These are phyloP conservation scores for Maniola hyperantus DNA, from an alignment of 2,888 invertebrate genomes.

Conservation along the genomic window DNA sequence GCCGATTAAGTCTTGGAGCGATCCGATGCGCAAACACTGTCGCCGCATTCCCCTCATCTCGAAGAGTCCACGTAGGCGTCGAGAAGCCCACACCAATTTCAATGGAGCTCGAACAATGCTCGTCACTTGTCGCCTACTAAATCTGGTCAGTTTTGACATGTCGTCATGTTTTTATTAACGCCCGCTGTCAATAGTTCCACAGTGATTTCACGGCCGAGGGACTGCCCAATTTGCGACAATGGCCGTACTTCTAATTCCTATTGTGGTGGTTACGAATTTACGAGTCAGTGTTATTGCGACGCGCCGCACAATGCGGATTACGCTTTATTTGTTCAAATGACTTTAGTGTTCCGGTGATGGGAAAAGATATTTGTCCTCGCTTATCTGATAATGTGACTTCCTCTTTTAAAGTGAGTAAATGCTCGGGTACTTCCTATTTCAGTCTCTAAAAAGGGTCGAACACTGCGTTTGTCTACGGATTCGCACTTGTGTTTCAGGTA, in stretches of 20 bases:
- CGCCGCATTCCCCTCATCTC: constrained; percentile 53
- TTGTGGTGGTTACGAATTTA: constrained; percentile 68
- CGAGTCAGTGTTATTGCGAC: constrained; percentile 72
- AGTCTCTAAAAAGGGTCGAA: no score
- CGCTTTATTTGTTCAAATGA: constrained; percentile 76
- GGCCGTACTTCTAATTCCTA: constrained; percentile 75
- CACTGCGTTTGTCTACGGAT: no score
- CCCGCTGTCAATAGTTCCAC: constrained; percentile 67
- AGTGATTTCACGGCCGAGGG: constrained; percentile 69
- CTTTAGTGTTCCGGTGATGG: constrained; percentile 57
- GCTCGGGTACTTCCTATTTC: background rate
- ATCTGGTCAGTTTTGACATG: constrained; percentile 81
- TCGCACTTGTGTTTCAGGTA: no score
- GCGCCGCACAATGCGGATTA: constrained; percentile 69
- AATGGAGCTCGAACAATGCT: constrained; percentile 66
- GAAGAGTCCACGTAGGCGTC: constrained; percentile 65
- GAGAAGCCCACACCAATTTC: constrained; percentile 76
- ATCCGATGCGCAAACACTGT: constrained; percentile 74
- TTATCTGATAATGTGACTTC: constrained; percentile 51
- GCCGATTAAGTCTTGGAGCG: constrained; percentile 67
- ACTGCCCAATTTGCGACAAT: constrained; percentile 78
- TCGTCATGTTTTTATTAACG: constrained; percentile 81
- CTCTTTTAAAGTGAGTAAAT: constrained; percentile 17
- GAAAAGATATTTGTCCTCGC: constrained; percentile 54
- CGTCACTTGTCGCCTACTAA: constrained; percentile 77